These are phyloP conservation scores for Tinamus guttatus DNA, from an alignment of 2,113 vertebrate species.

Conservation along the genomic window DNA sequence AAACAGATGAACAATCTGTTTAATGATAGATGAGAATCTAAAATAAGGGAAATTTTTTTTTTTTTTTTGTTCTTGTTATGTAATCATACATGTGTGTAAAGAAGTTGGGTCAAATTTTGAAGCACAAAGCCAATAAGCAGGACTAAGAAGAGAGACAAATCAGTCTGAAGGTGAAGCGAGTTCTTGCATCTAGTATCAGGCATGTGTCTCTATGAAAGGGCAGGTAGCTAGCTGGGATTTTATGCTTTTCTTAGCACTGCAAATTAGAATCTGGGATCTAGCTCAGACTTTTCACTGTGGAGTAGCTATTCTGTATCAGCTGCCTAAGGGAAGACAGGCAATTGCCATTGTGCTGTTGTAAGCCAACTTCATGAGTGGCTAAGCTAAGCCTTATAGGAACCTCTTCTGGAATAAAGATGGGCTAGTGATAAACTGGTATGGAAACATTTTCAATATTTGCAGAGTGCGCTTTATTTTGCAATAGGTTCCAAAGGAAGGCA, in stretches of 20 bases:
- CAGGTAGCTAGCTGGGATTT: not conserved
- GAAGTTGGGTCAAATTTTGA: not conserved
- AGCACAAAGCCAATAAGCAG: not conserved
- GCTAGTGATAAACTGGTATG: not conserved
- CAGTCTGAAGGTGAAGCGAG: not conserved
- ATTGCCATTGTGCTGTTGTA: fast-evolving
- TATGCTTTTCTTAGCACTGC: not conserved
- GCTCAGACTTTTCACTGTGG: not conserved
- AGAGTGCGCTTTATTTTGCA: not conserved
- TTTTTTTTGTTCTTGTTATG: not conserved
- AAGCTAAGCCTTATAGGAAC: not conserved
- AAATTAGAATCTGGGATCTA: not conserved
- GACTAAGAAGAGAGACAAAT: not conserved
- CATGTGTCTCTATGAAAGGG: fast-evolving
- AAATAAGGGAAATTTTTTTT: not conserved
- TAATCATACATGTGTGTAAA: fast-evolving
- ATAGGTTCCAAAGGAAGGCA: not conserved
- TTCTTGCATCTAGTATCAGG: not conserved
- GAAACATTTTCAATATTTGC: fast-evolving
- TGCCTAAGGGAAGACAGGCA: not conserved
- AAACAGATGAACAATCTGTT: not conserved
- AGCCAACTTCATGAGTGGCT: not conserved
- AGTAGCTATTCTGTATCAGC: not conserved
- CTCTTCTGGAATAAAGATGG: not conserved
- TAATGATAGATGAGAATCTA: not conserved